Base-by-base conservation (phyloP, 2,113 vertebrate species). In the Bubo blakistoni region DNA sequence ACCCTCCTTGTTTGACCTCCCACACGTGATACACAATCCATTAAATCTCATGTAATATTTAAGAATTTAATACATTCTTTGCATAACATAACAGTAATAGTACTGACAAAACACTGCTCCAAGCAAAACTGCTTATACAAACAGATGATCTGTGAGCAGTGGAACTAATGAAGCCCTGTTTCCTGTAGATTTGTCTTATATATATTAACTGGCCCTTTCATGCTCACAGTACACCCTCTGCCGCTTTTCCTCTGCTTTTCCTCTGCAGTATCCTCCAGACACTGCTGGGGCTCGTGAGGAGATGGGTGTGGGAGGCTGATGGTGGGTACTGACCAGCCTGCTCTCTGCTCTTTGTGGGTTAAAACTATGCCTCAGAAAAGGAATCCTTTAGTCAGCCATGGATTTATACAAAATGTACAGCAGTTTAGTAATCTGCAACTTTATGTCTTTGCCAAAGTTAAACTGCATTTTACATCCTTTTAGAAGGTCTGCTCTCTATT, bases 21-120 rank as follows among this genome's bases (percentile, higher is more conserved):
- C 69, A 42, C 85, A 29, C 55, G 49, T 10, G 0, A 92, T 90
- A 47, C 49, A 73, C 82, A 93, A 88, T 54, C 85, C 90, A 88
- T 93, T 93, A 95, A 86, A 73, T 88, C 88, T 96, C 93, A 86
- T 92, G 85, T 69, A 94, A 88, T 96, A 92, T 95, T 96, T 86
- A 95, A 93, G 84, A 94, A 80, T 90, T 82, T 92, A 96, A 94
- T 94, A 86, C 80, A 88, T 90, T 90, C 93, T 94, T 96, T 90
- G 90, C 82, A 86, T 94, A 93, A 80, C 32, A 24, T 42, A 88
- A 86, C 76, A 88, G 36, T 62, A 81, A 61, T 61, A 81, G 74
- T 72, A 91, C 77, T 77, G 86, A 66, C 67, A 92, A 81, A 95
- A 71, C 72, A 81, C 51, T 62, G 86, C 81, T 96, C 74, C 76